Base-by-base conservation (phyloP, 2,888 invertebrate genomes). In the Trilocha varians region DNA sequence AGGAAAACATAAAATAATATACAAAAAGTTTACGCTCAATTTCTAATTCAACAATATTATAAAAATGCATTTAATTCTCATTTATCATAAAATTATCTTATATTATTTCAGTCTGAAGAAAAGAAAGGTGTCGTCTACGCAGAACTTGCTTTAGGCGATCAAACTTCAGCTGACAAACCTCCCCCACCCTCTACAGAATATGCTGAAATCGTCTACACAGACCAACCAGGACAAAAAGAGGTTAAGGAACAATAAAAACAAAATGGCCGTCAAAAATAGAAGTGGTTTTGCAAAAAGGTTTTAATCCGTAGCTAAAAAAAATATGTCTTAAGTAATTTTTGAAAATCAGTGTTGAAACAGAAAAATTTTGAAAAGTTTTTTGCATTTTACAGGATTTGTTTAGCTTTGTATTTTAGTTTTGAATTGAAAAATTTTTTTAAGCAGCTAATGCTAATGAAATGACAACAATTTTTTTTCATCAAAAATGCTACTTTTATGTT, bases 161-260 rank as follows among this genome's bases (percentile, higher is more conserved):
- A 78, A 39, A 65, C 66, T 0, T 57, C 64, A 0, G 56, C 62
- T 0, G 78, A 79, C 8, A 80, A 80, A 36, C 83, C 84, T 0
- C 71, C 75, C 0, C 79, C 82, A 1, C 88, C 76, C 59, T 65
- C 71, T 37, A 89, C 91, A 1, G 91, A 90, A 50, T 94, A 95
- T 70, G 94, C 94, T 0, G 94, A 94, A 71, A 95, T 95, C 42
- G 89, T 94, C 0, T 94, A 94, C 74, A 88, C 89, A 0, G 89
- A 90, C 47, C 87, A 87, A 32, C 68, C 72, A 2, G 79, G 50
- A 2, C 52, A 83, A 16, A 78, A 78, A 39, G 80, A 82, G 5
- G 61, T 53, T 3, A 80, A 79, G 46, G 78, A 78, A 49, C 74
- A 67, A 53, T 50, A 3, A 2, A 25, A 25, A 11, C 2, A 6